Conservation (phyloP, 2,113 vertebrate species). For the Dicerorhinus sumatrensis region DNA sequence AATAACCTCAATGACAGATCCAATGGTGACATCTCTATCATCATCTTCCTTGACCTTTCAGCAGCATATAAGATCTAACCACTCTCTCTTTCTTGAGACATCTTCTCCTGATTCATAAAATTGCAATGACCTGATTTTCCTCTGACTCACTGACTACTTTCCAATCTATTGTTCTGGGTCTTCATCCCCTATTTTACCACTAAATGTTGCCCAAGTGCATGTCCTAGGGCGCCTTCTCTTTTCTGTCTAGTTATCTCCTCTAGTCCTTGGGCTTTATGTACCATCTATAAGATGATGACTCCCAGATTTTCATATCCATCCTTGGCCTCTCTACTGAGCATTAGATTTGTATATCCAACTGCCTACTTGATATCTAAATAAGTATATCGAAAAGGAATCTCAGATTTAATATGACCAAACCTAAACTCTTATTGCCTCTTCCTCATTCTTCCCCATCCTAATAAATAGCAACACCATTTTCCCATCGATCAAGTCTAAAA, state of each 20-base stretch:
- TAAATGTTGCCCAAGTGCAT: background rate
- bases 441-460: background rate
- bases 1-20: background rate
- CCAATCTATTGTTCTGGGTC: background rate
- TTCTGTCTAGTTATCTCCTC: background rate
- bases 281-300: background rate
- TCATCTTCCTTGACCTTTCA: background rate
- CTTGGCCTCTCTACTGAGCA: background rate
- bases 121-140: background rate
- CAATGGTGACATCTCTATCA: background rate
- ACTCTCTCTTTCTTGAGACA: background rate
- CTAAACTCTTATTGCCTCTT: background rate
- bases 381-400: background rate
- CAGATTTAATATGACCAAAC: background rate
- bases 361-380: background rate
- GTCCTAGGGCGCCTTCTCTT: background rate
- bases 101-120: background rate
- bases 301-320: background rate
- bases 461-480: background rate
- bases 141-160: background rate
- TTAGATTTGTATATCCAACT: background rate
- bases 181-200: background rate
- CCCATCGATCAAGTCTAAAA: background rate
- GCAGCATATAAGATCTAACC: background rate
- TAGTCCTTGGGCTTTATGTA: background rate